Conservation (phyloP, 2,797 vertebrate genomes). For the Enteromius afrohamiltoni region DNA sequence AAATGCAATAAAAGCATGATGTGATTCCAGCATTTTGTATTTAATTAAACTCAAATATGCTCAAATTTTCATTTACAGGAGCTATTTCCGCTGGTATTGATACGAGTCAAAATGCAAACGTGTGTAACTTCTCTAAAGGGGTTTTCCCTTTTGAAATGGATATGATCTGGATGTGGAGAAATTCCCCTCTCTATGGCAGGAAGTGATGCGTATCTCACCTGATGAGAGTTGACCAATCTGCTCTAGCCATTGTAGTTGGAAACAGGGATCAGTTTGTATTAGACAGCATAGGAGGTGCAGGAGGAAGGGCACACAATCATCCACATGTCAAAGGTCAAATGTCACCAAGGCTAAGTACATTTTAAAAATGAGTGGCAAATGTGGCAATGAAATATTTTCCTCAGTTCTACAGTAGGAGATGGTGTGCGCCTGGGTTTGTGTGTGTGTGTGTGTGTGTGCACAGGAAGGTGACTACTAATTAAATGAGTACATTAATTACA, state of each 20-base stretch:
- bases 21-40: constrained; percentile 1
- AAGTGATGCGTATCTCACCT: constrained; percentile 72
- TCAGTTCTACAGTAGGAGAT: not conserved
- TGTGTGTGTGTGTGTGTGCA: not conserved
- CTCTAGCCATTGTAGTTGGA: constrained; percentile 60
- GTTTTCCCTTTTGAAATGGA: constrained; percentile 70
- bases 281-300: constrained; percentile 54
- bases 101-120: not conserved
- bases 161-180: constrained; percentile 69
- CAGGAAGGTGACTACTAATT: constrained; percentile 30
- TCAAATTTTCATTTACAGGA: not conserved
- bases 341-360: constrained; percentile 74
- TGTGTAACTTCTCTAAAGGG: constrained; percentile 58
- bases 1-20: constrained; percentile 6
- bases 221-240: constrained; percentile 65
- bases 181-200: constrained; percentile 68
- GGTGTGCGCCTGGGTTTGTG: not conserved
- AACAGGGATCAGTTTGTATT: constrained; percentile 30
- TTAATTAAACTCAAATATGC: constrained; percentile 13
- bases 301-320: constrained; percentile 58
- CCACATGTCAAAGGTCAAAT: constrained; percentile 84
- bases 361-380: constrained; percentile 74
- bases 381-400: constrained; percentile 73
- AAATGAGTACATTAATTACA: constrained; percentile 25
- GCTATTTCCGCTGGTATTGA: not conserved